Conservation (phyloP, 2,888 invertebrate species). For the Ernsta delagoae region DNA sequence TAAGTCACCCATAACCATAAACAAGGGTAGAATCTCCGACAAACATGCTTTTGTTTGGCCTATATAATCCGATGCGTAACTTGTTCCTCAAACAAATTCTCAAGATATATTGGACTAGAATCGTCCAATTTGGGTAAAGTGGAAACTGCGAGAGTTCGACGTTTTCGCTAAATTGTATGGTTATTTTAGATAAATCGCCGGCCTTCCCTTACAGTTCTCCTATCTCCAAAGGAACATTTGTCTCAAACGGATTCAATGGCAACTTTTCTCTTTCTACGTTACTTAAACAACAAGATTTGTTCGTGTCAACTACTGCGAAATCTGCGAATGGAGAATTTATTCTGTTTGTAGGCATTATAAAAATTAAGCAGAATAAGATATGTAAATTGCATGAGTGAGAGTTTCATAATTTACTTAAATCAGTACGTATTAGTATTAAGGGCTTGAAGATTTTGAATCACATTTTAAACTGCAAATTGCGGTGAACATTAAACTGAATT, state of each 20-base stretch:
- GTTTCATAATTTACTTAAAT: too few species aligned
- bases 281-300: constrained; percentile 53
- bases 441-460: neutral
- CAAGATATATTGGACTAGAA: constrained; percentile 76
- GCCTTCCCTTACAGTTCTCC: constrained; percentile 71
- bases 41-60: constrained; percentile 73
- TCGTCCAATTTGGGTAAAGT: constrained; percentile 81
- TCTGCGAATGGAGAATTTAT: too few species aligned
- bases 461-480: neutral
- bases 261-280: constrained; percentile 63
- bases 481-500: constrained; percentile 7
- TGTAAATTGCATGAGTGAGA: too few species aligned
- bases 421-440: too few species aligned
- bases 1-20: constrained; percentile 72
- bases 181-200: constrained; percentile 81
- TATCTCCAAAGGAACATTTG: constrained; percentile 78
- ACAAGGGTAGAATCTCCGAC: constrained; percentile 70
- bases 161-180: constrained; percentile 77
- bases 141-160: constrained; percentile 77
- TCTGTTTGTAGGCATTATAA: too few species aligned
- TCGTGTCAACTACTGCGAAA: constrained; percentile 38
- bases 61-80: constrained; percentile 60
- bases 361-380: too few species aligned
- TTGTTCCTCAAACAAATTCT: constrained; percentile 78
- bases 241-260: constrained; percentile 68